Percentiles rank a stretch among this genome's conserved stretches.
These are phyloP conservation scores for Triplophysa yarkandensis DNA, from an alignment of 2,797 vertebrate species.

Conservation along the genomic window DNA sequence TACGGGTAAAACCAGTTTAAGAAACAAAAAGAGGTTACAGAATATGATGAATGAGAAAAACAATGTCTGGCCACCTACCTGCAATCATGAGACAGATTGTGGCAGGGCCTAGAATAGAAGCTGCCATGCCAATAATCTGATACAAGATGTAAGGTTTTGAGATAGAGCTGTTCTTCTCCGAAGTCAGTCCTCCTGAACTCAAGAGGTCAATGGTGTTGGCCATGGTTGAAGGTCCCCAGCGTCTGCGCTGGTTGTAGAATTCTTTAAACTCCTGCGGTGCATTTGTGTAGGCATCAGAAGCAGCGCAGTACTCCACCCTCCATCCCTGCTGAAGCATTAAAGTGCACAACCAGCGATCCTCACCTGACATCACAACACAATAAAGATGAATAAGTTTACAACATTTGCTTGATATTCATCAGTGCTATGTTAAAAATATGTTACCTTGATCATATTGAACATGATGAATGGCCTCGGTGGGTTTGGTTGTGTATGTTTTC, in stretches of 20 bases:
- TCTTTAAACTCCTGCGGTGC: slow-evolving; percentile 77
- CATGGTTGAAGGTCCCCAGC: slow-evolving; percentile 79
- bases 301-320: slow-evolving; percentile 79
- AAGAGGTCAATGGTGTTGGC: slow-evolving; percentile 73
- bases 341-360: slow-evolving; percentile 81
- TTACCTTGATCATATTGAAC: slow-evolving; percentile 79
- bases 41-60: background rate
- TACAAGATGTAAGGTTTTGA: slow-evolving; percentile 75
- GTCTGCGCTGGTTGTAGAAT: slow-evolving; percentile 76
- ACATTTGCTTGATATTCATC: background rate
- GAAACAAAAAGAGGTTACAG: background rate
- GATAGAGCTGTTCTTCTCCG: slow-evolving; percentile 70
- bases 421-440: background rate
- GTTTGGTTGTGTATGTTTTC: slow-evolving; percentile 72
- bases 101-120: slow-evolving; percentile 69
- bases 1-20: background rate
- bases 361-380: slow-evolving; percentile 62
- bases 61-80: slow-evolving; percentile 59
- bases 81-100: slow-evolving; percentile 73
- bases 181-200: slow-evolving; percentile 54
- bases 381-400: background rate
- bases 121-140: slow-evolving; percentile 66
- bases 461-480: slow-evolving; percentile 67
- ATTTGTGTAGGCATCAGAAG: slow-evolving; percentile 78
- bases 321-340: slow-evolving; percentile 77